phyloP scores from a whole-genome alignment of 2,113 vertebrate species.

The Vidua chalybeata region DNA sequence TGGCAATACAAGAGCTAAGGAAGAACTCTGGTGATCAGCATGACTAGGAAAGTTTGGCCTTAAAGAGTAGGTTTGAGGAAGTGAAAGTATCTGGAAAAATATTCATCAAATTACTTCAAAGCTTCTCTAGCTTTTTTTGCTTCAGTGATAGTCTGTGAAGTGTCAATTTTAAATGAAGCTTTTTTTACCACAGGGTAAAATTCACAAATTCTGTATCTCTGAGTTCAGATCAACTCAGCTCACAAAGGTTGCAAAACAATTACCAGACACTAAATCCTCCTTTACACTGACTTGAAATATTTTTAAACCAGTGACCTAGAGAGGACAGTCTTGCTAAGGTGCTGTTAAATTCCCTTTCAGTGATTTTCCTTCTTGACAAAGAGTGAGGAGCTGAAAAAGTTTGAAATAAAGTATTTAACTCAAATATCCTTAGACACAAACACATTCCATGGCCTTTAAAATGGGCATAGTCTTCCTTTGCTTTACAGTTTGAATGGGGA shows the following conservation, averaged over 20 bases:
- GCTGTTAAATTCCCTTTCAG: neutral
- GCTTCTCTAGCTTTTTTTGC: neutral
- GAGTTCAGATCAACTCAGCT: neutral
- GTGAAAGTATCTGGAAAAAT: neutral
- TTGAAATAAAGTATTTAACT: neutral
- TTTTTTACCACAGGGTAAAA: neutral
- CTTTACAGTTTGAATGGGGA: neutral
- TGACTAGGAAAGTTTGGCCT: neutral
- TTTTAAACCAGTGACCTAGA: neutral
- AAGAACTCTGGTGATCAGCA: neutral
- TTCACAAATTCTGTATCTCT: neutral
- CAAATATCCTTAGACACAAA: neutral
- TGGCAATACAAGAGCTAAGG: neutral
- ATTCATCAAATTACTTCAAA: neutral
- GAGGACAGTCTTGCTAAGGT: neutral
- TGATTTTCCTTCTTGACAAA: neutral
- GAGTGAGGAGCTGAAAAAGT: rapidly evolving
- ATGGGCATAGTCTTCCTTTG: neutral
- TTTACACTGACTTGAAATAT: neutral
- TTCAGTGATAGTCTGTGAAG: neutral
- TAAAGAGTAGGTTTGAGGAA: neutral
- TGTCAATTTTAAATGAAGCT: neutral
- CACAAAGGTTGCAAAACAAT: neutral
- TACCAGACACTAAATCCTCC: neutral
- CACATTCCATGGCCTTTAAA: neutral